phyloP scores from a whole-genome alignment of 1,140 invertebrate genomes.

The Ceratina japonica region DNA sequence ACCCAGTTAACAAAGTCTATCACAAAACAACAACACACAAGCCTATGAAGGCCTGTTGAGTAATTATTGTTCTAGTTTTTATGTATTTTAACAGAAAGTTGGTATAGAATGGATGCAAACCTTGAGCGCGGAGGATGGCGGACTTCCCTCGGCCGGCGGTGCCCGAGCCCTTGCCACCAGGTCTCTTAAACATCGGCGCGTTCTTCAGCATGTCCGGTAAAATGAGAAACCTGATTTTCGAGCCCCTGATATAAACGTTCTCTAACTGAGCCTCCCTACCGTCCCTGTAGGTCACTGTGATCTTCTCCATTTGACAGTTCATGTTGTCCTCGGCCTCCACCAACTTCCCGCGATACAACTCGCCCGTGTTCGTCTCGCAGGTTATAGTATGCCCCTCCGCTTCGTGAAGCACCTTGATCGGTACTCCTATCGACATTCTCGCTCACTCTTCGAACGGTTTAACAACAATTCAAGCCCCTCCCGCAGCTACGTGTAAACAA shows the following conservation, averaged over 20 bases:
- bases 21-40: neutral
- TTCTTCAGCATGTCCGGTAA: conserved; percentile 99
- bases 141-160: conserved; percentile 95
- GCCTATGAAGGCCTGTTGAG: too few relatives aligned
- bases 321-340: conserved; percentile 99
- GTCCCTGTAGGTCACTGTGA: conserved; percentile 96
- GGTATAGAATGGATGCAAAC: conserved; percentile 78
- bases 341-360: conserved; percentile 98
- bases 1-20: neutral
- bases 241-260: conserved; percentile 99
- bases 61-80: neutral
- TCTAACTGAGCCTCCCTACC: conserved; percentile 95
- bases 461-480: too few relatives aligned
- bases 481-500: neutral
- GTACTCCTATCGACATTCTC: conserved; percentile 93
- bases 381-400: conserved; percentile 99
- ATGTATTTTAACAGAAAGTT: neutral
- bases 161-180: conserved; percentile 88
- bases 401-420: conserved; percentile 99
- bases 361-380: conserved; percentile 98
- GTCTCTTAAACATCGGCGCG: conserved; percentile 99
- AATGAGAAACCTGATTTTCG: conserved; percentile 99
- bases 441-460: neutral
- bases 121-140: conserved; percentile 97
- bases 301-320: conserved; percentile 97